These are phyloP conservation scores for Tychaedon coryphoeus DNA, from an alignment of 2,113 vertebrate genomes.

Conservation along the genomic window DNA sequence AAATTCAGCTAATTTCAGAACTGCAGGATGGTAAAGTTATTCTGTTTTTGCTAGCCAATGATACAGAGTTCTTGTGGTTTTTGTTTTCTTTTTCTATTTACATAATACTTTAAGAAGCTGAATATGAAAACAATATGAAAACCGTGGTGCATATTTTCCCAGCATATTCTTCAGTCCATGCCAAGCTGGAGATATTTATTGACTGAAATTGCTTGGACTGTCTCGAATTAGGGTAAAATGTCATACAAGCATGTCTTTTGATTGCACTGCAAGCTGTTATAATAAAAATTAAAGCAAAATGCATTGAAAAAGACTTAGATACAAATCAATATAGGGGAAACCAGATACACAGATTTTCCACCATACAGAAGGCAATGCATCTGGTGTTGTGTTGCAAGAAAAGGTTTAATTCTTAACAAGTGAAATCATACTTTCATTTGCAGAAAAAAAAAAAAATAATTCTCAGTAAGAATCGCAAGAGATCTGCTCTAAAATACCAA, in stretches of 20 bases:
- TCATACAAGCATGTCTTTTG: neutral
- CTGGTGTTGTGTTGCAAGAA: neutral
- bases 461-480: neutral
- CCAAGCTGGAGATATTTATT: neutral
- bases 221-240: neutral
- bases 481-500: neutral
- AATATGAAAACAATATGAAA: neutral
- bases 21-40: neutral
- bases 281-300: neutral
- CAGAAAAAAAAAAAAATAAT: neutral
- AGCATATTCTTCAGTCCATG: neutral
- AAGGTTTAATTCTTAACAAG: neutral
- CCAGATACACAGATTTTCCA: neutral
- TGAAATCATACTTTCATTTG: neutral
- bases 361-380: neutral
- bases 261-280: neutral
- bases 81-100: neutral
- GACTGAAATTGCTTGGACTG: neutral
- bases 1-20: constrained; percentile 7
- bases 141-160: neutral
- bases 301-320: neutral
- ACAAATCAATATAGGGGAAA: neutral
- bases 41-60: neutral
- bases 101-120: neutral
- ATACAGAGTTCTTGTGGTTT: neutral